Evolutionary conservation across 2,113 vertebrate genomes (phyloP).

Genomic region (Girardinichthys multiradiatus): DNA sequence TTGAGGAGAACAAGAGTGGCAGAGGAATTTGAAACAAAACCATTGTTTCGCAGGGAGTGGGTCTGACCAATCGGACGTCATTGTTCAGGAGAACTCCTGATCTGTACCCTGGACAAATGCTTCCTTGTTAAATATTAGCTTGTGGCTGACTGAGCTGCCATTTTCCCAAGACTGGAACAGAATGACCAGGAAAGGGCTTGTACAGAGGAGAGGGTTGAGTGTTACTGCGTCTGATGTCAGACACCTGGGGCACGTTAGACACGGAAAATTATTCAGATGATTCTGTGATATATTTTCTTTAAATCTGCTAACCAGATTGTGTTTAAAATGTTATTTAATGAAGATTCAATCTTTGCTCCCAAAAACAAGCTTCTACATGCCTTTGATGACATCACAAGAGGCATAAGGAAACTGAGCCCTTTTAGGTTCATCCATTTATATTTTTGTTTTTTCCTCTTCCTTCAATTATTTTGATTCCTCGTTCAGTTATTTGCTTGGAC

Average conservation of each 20-base stretch:
- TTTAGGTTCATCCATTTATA: too few species aligned
- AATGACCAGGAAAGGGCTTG: constrained; percentile 36
- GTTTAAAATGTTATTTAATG: too few species aligned
- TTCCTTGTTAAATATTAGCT: constrained; percentile 84
- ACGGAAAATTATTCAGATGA: background rate
- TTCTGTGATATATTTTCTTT: background rate
- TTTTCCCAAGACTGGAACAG: constrained; percentile 65
- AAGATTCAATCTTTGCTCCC: too few species aligned
- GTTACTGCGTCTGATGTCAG: background rate
- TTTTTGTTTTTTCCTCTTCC: background rate
- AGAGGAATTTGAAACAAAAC: constrained; percentile 71
- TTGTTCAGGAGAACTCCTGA: constrained; percentile 77
- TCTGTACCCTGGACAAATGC: constrained; percentile 75
- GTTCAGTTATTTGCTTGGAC: background rate
- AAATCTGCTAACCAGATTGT: background rate
- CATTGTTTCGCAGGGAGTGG: constrained; percentile 75
- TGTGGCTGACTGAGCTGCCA: constrained; percentile 65
- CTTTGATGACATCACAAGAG: too few species aligned
- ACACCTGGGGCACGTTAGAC: background rate
- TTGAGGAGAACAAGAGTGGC: constrained; percentile 63
- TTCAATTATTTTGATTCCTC: background rate
- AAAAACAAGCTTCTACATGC: too few species aligned
- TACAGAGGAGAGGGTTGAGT: constrained; percentile 3
- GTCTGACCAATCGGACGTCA: constrained; percentile 72
- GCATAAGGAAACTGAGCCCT: too few species aligned